Evolutionary conservation across 1,140 invertebrate genomes (phyloP), one percentile per base, ranked within the genome.

Genomic region (Liolophura sinensis): DNA sequence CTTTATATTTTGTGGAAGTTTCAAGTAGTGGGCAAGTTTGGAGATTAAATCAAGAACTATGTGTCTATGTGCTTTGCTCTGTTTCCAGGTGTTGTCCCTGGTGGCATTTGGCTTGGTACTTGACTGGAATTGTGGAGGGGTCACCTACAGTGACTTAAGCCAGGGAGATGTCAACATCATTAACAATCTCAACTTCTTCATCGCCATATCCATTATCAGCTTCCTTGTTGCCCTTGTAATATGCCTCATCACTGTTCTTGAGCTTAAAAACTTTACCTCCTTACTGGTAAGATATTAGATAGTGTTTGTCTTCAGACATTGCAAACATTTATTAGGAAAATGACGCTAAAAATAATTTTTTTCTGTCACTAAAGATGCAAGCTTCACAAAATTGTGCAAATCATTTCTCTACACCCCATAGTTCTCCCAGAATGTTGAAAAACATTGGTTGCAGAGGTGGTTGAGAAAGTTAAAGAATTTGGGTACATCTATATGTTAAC

Each of bases 21-120:
- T 65, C 57, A 61, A 70, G 67, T 63, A 46, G 56, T 54, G 31
- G 72, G 9, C 55, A 65, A 48, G 24, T 74, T 31, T 62, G 68
- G 40, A 24, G 68, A 60, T 67, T 74, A 65, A 50, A 40, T 27
- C 48, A 11, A 20, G 40, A 3, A 18, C 18, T 56, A 22, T 62
- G 48, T 14, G 31, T 24, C 24, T 31, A 65, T 57, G 16, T 31
- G n/a, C n/a, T 7, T 3, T 22, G n/a, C 9, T 58, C 50, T n/a
- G 1, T 25, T 62, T 61, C 40, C 67, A 69, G 67, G 24, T 69
- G 15, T 57, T 46, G 25, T 61, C 62, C 22, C 20, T 72, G 15
- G 18, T 72, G 11, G 67, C 67, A 16, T 47, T 72, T 22, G 54
- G 51, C 49, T 50, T 68, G 22, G 54, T 69, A 46, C 55, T 52